Conservation (phyloP, 2,797 vertebrate species). For the Hirundo rustica region DNA sequence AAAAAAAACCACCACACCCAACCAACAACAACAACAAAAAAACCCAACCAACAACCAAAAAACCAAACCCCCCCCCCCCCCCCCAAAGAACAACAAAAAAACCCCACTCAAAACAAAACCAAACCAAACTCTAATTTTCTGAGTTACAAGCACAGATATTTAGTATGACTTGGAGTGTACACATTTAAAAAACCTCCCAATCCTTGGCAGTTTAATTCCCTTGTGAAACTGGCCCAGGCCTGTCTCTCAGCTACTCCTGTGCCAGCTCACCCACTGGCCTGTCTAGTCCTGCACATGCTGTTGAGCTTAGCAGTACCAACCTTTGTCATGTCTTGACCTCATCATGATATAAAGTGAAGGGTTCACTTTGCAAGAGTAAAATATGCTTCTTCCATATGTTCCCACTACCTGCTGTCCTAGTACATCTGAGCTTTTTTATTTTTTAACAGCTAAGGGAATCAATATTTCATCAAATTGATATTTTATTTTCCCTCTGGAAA, state of each 20-base stretch:
- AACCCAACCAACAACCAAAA: too few relatives aligned
- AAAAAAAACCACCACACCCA: too few relatives aligned
- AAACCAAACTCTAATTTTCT: background rate
- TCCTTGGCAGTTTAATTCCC: background rate
- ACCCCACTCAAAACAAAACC: too few relatives aligned
- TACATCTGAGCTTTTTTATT: background rate
- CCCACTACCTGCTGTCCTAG: background rate
- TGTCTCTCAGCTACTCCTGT: background rate
- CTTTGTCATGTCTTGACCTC: background rate
- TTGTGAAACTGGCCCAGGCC: background rate
- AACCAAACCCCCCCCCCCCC: too few relatives aligned
- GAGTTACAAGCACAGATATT: slow-evolving; percentile 34
- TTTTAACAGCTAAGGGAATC: background rate
- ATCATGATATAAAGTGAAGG: background rate
- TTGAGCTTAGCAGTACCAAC: background rate
- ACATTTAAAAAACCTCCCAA: background rate
- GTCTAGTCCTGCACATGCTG: too few relatives aligned
- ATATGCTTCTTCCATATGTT: background rate
- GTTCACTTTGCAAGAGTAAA: background rate
- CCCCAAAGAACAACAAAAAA: too few relatives aligned
- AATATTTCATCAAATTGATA: background rate
- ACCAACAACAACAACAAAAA: too few relatives aligned
- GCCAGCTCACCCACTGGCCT: background rate
- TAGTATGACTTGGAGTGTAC: background rate
- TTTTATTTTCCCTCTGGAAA: background rate